phyloP scores from a whole-genome alignment of 2,888 invertebrate species.

The Myopa testacea region DNA sequence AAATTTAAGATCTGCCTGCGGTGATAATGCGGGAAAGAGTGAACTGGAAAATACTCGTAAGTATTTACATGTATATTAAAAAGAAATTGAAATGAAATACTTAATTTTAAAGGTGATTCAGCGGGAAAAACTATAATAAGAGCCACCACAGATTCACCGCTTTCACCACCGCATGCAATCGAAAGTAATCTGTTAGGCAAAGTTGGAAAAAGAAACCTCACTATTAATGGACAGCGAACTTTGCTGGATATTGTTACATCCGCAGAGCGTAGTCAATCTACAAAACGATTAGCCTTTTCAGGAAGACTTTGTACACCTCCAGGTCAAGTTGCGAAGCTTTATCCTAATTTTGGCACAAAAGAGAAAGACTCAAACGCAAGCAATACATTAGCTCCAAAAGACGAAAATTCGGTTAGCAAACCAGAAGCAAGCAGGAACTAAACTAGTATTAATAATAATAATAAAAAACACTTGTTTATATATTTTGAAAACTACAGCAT shows the following conservation, averaged over 20 bases:
- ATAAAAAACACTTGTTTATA: constrained; percentile 10
- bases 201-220: constrained; percentile 51
- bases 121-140: constrained; percentile 71
- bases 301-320: constrained; percentile 76
- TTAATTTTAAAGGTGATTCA: constrained; percentile 48
- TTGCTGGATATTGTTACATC: constrained; percentile 72
- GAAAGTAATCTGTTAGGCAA: constrained; percentile 55
- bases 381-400: constrained; percentile 52
- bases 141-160: constrained; percentile 86
- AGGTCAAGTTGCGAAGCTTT: constrained; percentile 77
- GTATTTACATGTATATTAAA: constrained; percentile 31
- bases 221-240: constrained; percentile 63
- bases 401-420: constrained; percentile 55
- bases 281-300: constrained; percentile 73
- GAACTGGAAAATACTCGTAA: constrained; percentile 70
- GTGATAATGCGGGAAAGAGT: constrained; percentile 72
- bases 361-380: constrained; percentile 54
- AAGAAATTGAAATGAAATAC: neutral
- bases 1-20: constrained; percentile 71
- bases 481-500: neutral
- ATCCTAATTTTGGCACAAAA: constrained; percentile 74
- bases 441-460: neutral
- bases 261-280: constrained; percentile 69
- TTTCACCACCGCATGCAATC: constrained; percentile 80
- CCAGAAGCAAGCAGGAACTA: constrained; percentile 32